Conservation (phyloP, 2,888 invertebrate species). For the Cremastobaeus sp. region DNA sequence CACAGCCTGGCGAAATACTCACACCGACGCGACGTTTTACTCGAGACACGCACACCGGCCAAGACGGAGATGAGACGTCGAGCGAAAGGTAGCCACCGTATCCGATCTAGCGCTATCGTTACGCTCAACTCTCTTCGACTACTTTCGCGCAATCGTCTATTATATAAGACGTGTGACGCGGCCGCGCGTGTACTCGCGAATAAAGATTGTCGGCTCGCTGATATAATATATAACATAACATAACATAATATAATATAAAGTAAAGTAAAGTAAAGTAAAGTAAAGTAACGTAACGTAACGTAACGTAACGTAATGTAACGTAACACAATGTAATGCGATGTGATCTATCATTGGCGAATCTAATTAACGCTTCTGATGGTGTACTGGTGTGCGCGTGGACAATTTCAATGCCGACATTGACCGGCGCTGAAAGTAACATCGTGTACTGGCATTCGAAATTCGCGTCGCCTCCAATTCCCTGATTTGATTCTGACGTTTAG, state of each 20-base stretch:
- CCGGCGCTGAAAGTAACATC: slow-evolving; percentile 1
- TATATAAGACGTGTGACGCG: slow-evolving; percentile 40
- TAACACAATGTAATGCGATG: too few species aligned
- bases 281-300: too few species aligned
- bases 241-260: too few species aligned
- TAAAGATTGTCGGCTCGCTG: slow-evolving; percentile 20
- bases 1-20: too few species aligned
- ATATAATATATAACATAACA: too few species aligned
- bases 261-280: too few species aligned
- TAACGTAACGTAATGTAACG: too few species aligned
- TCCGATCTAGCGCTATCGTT: slow-evolving; percentile 26
- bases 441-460: neutral
- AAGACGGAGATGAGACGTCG: slow-evolving; percentile 39
- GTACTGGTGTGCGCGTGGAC: slow-evolving; percentile 4
- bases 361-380: slow-evolving; percentile 10
- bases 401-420: slow-evolving; percentile 20
- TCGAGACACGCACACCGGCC: too few species aligned
- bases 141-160: slow-evolving; percentile 35
- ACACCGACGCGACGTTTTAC: too few species aligned
- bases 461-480: neutral
- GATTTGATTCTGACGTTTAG: slow-evolving; percentile 1
- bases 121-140: slow-evolving; percentile 44
- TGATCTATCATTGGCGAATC: slow-evolving; percentile 31
- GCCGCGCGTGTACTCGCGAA: slow-evolving; percentile 18
- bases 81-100: slow-evolving; percentile 42